These are phyloP conservation scores for Pan paniscus DNA, from an alignment of 2,113 vertebrate species.

Conservation along the genomic window DNA sequence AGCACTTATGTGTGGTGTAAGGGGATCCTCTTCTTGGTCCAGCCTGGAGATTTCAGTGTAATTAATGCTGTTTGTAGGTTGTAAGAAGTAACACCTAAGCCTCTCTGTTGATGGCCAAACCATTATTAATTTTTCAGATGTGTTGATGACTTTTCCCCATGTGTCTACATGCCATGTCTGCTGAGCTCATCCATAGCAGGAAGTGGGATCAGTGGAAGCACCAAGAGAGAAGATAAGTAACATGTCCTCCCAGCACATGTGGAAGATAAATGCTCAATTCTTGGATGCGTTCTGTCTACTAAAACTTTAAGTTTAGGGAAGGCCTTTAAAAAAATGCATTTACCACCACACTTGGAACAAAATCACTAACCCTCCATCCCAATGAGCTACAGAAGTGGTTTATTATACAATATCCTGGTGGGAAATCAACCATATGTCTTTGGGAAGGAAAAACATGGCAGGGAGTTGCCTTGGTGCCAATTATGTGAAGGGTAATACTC, in stretches of 20 bases:
- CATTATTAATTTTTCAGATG: slow-evolving; percentile 52
- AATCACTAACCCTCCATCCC: neutral
- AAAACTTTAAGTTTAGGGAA: slow-evolving; percentile 9
- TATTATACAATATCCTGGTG: neutral
- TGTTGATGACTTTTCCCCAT: slow-evolving; percentile 13
- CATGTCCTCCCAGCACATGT: neutral
- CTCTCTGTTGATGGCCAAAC: neutral
- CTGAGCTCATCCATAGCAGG: slow-evolving; percentile 61
- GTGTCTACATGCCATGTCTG: slow-evolving; percentile 43
- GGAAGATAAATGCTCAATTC: neutral
- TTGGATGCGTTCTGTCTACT: slow-evolving; percentile 10
- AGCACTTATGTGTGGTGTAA: slow-evolving; percentile 25
- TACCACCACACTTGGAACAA: neutral
- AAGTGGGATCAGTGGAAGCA: slow-evolving; percentile 57
- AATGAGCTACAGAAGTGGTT: slow-evolving; percentile 14
- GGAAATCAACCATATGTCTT: neutral
- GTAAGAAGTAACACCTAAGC: slow-evolving; percentile 59
- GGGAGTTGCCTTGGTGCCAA: neutral
- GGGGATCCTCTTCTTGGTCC: slow-evolving; percentile 22
- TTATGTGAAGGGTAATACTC: neutral
- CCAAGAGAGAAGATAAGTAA: neutral
- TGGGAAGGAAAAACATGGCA: neutral
- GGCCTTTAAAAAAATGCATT: neutral
- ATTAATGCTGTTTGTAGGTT: slow-evolving; percentile 50
- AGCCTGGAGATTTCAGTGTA: slow-evolving; percentile 46